phyloP scores from a whole-genome alignment of 2,113 vertebrate species.

The Myotis yumanensis region DNA sequence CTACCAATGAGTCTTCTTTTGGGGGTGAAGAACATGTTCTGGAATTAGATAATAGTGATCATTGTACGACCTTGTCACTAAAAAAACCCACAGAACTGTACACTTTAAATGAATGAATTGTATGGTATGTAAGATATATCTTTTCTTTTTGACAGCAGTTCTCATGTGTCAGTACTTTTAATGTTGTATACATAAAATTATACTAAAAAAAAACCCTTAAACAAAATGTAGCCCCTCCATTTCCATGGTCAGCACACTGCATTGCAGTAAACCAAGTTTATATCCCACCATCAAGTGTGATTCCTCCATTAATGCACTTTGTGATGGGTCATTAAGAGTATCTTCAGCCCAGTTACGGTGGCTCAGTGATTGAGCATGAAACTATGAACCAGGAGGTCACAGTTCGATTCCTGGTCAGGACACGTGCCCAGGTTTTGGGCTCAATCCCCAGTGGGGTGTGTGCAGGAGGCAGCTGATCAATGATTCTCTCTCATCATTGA shows the following conservation, averaged over 20 bases:
- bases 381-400: too few relatives aligned
- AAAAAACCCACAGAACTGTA: neutral
- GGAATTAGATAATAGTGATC: neutral
- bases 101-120: constrained; percentile 31
- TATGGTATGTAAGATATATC: constrained; percentile 21
- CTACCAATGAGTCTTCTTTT: neutral
- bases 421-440: too few relatives aligned
- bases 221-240: neutral
- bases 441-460: too few relatives aligned
- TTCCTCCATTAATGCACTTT: neutral
- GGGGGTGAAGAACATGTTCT: neutral
- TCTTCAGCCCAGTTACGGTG: too few relatives aligned
- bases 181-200: neutral
- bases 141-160: neutral
- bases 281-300: neutral
- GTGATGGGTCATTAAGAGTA: neutral
- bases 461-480: too few relatives aligned
- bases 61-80: neutral
- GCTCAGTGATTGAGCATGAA: too few relatives aligned
- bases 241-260: neutral
- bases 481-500: too few relatives aligned
- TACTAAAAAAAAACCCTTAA: neutral
- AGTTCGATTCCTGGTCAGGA: too few relatives aligned
- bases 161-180: neutral
- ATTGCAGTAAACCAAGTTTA: neutral